phyloP scores from a whole-genome alignment of 1,140 invertebrate species.

The Cataglyphis hispanica region DNA sequence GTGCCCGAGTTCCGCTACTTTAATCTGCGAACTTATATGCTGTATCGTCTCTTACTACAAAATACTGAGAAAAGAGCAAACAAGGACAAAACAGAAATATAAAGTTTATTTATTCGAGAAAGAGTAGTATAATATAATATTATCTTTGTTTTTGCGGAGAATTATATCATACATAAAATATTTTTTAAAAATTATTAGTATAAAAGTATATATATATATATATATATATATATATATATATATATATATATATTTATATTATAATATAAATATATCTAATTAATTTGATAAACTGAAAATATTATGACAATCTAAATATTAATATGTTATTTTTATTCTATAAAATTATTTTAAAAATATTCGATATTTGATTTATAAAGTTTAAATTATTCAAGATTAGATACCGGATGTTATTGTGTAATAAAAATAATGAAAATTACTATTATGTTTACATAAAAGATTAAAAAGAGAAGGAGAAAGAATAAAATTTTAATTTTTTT shows the following conservation, averaged over 20 bases:
- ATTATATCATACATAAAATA: neutral
- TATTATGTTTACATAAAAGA: neutral
- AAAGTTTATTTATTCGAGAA: neutral
- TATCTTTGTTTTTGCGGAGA: neutral
- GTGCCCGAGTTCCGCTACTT: constrained; percentile 61
- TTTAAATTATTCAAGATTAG: constrained; percentile 23
- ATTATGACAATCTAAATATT: neutral
- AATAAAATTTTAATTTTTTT: neutral
- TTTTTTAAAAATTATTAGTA: neutral
- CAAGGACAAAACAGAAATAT: constrained; percentile 37
- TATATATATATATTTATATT: neutral
- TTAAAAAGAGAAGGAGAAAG: neutral
- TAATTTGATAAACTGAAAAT: neutral
- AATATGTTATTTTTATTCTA: neutral
- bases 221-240: neutral
- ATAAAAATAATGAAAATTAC: neutral
- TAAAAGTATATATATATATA: neutral
- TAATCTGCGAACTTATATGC: constrained; percentile 18
- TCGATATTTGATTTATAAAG: neutral
- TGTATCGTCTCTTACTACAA: neutral
- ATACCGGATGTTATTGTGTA: neutral
- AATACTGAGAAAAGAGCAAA: constrained; percentile 45
- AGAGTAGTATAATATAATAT: neutral
- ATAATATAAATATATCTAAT: constrained; percentile 19
- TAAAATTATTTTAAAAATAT: constrained; percentile 24